Conservation (phyloP, 2,113 vertebrate species). For the Plestiodon gilberti region DNA sequence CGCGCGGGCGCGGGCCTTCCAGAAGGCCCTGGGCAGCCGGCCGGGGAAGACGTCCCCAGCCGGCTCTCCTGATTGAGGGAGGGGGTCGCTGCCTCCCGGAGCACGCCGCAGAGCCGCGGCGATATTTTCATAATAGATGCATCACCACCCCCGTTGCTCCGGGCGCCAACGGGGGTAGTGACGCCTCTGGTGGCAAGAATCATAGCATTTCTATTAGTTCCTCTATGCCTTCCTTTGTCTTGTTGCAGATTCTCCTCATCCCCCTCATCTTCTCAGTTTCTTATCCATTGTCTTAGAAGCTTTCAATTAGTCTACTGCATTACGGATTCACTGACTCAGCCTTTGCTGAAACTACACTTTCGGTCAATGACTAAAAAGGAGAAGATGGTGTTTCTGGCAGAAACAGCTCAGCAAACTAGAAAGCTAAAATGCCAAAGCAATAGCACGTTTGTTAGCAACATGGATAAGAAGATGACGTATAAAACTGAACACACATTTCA, state of each 20-base stretch:
- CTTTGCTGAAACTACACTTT: conserved; percentile 7
- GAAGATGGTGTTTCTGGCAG: conserved; percentile 18
- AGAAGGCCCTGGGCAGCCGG: no score
- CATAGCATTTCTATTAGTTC: neutral
- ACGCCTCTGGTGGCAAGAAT: no score
- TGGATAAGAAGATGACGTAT: neutral
- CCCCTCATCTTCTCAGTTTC: neutral
- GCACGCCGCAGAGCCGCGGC: no score
- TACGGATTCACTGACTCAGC: conserved; percentile 14
- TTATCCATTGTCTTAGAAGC: neutral
- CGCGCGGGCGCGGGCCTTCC: no score
- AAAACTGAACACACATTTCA: neutral
- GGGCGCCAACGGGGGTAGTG: no score
- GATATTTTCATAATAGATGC: no score
- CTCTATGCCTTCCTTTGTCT: neutral
- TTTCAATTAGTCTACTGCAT: conserved; percentile 17
- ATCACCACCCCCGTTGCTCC: no score
- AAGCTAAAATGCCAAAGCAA: neutral
- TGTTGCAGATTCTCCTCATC: neutral
- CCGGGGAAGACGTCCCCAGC: no score
- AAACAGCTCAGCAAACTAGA: neutral
- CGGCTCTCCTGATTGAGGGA: no score
- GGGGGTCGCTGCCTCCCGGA: no score
- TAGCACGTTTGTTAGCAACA: neutral
- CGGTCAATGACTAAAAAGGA: neutral